These are phyloP conservation scores for Pterocles burchelli DNA, from an alignment of 2,113 vertebrate species.

Conservation along the genomic window DNA sequence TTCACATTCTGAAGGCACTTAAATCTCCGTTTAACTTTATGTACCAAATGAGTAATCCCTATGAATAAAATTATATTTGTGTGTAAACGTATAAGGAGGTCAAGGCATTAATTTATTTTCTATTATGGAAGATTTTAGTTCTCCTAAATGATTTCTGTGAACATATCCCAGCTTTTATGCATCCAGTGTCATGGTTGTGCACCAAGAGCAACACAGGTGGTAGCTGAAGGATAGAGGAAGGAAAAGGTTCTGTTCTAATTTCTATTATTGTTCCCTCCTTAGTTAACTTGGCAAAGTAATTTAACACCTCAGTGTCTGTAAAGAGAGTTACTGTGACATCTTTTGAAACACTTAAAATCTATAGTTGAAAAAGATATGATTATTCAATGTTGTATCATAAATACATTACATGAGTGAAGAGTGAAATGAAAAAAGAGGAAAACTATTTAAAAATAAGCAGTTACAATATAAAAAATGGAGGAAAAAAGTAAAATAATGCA, in stretches of 20 bases:
- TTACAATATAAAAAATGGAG: not conserved
- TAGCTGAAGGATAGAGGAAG: not conserved
- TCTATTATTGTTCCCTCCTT: not conserved
- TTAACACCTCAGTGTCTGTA: not conserved
- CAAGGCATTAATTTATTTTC: not conserved
- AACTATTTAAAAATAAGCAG: not conserved
- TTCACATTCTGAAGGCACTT: not conserved
- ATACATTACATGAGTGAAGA: not conserved
- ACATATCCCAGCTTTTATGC: not conserved
- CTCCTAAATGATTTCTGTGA: not conserved
- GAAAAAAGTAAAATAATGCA: not conserved
- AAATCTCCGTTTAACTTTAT: not conserved
- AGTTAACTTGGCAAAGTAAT: not conserved
- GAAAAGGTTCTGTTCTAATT: not conserved
- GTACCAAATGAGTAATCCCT: not conserved
- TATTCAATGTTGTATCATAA: not conserved
- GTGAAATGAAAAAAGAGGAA: not conserved
- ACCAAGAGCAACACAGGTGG: not conserved
- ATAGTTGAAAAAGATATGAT: not conserved
- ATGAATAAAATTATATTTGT: slow-evolving; percentile 2
- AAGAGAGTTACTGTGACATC: not conserved
- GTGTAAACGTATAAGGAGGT: not conserved
- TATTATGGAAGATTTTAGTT: not conserved
- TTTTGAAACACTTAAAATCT: not conserved
- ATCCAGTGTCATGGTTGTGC: not conserved